Conservation (phyloP, 2,888 invertebrate genomes). For the Stramonita haemastoma region DNA sequence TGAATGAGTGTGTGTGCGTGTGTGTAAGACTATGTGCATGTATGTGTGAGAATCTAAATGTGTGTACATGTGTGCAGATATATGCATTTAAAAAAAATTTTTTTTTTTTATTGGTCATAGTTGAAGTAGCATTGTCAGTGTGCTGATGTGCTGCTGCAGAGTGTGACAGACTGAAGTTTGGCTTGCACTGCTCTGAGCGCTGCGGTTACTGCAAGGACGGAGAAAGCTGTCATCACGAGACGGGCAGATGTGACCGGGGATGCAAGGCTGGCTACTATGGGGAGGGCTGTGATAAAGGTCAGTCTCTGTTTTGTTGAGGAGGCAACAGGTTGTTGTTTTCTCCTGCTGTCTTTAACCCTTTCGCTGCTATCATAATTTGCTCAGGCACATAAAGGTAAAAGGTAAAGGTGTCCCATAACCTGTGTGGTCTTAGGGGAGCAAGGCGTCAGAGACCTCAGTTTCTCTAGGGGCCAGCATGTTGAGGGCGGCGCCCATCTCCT, state of each 20-base stretch:
- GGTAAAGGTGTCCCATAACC: no score
- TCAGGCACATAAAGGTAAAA: no score
- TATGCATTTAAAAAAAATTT: background rate
- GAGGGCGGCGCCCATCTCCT: no score
- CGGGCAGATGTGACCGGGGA: constrained; percentile 48
- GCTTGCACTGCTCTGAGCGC: constrained; percentile 43
- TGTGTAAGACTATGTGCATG: background rate
- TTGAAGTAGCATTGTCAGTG: no score
- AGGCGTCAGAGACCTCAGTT: no score
- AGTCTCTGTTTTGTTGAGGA: constrained; percentile 35
- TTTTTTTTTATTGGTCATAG: background rate
- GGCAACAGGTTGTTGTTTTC: no score
- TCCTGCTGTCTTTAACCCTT: no score
- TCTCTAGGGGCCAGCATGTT: no score
- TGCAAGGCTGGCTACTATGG: constrained; percentile 53
- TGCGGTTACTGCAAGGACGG: constrained; percentile 48
- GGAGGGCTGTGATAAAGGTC: constrained; percentile 50
- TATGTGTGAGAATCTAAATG: background rate
- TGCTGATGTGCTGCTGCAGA: constrained; percentile 22
- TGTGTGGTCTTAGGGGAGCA: no score
- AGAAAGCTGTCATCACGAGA: constrained; percentile 45
- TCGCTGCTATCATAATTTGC: no score
- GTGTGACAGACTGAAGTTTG: constrained; percentile 42
- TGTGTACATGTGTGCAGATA: background rate
- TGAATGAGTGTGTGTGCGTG: background rate